phyloP scores from a whole-genome alignment of 2,797 vertebrate genomes.

The Parauchenoglanis punctatus region DNA sequence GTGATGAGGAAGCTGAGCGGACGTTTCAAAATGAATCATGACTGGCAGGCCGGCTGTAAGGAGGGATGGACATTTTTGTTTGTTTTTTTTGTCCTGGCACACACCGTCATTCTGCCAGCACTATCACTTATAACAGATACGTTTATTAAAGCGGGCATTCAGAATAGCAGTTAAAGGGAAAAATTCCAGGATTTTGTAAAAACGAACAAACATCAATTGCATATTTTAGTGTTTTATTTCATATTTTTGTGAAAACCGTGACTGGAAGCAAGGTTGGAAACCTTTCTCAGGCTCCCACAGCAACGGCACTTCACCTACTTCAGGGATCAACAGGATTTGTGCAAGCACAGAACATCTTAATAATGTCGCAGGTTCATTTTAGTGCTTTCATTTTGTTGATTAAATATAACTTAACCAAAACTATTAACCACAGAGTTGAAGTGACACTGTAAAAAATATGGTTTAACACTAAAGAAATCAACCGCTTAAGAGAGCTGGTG shows the following conservation, averaged over 20 bases:
- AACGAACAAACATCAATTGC: neutral
- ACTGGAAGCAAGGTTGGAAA: neutral
- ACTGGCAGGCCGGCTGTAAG: constrained; percentile 43
- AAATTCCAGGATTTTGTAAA: neutral
- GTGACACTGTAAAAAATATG: too few species aligned
- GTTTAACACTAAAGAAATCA: too few species aligned
- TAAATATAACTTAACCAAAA: neutral
- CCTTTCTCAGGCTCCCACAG: neutral
- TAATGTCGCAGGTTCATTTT: neutral
- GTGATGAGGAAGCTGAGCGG: constrained; percentile 37
- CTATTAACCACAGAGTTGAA: too few species aligned
- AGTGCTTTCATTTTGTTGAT: neutral
- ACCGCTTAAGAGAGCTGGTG: too few species aligned
- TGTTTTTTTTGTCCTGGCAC: neutral
- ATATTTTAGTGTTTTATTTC: neutral
- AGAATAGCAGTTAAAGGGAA: constrained; percentile 3
- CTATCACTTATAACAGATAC: constrained; percentile 12
- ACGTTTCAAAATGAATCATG: constrained; percentile 28
- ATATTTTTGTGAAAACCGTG: neutral
- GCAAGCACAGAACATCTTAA: neutral
- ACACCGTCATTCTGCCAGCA: constrained; percentile 1
- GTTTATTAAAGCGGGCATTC: constrained; percentile 15
- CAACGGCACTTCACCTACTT: neutral
- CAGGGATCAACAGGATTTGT: neutral
- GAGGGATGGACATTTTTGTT: constrained; percentile 14